These are phyloP conservation scores for Galerucella nymphaeae DNA, from an alignment of 2,888 invertebrate genomes.

Conservation along the genomic window DNA sequence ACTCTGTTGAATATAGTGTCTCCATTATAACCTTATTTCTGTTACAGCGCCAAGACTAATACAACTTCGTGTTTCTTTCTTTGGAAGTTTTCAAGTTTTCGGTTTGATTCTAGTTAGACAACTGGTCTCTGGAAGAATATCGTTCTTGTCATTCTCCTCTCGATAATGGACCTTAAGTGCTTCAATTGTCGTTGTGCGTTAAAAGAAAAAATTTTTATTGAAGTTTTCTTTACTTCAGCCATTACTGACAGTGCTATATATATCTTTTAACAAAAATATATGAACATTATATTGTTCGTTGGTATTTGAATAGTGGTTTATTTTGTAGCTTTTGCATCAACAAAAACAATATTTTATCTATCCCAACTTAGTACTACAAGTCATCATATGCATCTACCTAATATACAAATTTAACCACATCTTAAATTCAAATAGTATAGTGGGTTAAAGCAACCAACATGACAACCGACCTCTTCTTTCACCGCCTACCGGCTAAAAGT, in stretches of 20 bases:
- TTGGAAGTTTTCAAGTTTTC: conserved; percentile 1
- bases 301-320: no score
- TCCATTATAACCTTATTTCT: background rate
- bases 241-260: background rate
- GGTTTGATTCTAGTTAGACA: conserved; percentile 12
- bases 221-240: background rate
- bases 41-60: background rate
- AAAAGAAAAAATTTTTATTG: conserved; percentile 7
- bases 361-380: background rate
- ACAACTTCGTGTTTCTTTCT: background rate
- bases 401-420: background rate
- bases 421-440: conserved; percentile 1
- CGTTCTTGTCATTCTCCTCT: conserved; percentile 26
- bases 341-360: no score
- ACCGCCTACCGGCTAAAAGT: background rate
- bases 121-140: conserved; percentile 20
- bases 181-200: conserved; percentile 26
- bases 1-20: no score
- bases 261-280: background rate
- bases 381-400: background rate
- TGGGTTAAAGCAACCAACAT: background rate
- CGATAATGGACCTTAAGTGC: conserved; percentile 34
- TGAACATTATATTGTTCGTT: background rate
- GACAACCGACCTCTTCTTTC: background rate
- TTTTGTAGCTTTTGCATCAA: no score